Evolutionary conservation across 2,888 invertebrate species (phyloP), one percentile per base, ranked within the genome.

Genomic region (Drosophila putrida): DNA sequence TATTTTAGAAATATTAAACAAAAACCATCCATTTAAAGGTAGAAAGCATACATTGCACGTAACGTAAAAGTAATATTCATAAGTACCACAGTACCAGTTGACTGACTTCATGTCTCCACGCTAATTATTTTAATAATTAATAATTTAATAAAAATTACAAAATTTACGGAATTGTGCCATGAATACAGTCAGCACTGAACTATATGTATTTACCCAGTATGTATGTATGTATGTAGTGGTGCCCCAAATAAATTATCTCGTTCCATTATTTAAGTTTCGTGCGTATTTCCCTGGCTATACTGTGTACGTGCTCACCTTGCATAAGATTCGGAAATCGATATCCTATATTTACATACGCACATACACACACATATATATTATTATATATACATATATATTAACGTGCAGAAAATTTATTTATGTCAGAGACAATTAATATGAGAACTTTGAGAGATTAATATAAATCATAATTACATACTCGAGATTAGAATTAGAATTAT

Each of bases 31-130:
- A n/a, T n/a, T n/a, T 61, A 36, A 61, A 74, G 57, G 47, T 61
- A 63, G 49, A 64, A 47, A 63, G 61, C 15, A 38, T 43, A 49
- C 44, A 11, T 43, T 69, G 71, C 78, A 86, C 83, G 59, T 67
- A 15, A 86, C 83, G 59, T 67, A 15, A 46, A 65, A 44, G 28
- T 49, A 44, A 61, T 31, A 33, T 49, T 33, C 41, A 54, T 65
- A 59, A 33, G 38, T 20, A 20, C 20, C 20, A 20, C 20, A 20
- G 20, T 28, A 66, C 6, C 15, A 63, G 38, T 39, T 50, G 27
- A 35, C 43, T 58, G 35, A 41, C 36, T 49, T 57, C 27, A 51
- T 70, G 43, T n/a, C 20, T 20, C 3, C n/a, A 11, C 25, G 6
- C n/a, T 25, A 10, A 25, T 33, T 6, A 25, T 13, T 6, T 10